Conservation (phyloP, 2,113 vertebrate genomes). For the Butorides virescens region DNA sequence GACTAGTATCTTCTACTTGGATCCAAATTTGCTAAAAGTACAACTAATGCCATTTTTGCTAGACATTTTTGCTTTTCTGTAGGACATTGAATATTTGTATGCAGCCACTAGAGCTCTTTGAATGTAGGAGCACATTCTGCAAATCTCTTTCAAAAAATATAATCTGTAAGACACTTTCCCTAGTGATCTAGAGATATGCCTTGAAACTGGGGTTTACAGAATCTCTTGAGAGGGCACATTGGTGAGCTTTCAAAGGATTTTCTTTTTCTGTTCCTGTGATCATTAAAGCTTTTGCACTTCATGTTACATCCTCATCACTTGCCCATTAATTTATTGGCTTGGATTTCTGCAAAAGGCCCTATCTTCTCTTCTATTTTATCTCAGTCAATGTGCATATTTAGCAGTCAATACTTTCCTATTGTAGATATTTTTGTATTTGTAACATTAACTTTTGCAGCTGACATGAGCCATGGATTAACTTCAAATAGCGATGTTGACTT, state of each 20-base stretch:
- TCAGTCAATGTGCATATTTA: not conserved
- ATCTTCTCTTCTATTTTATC: not conserved
- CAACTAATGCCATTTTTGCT: not conserved
- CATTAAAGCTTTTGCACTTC: not conserved
- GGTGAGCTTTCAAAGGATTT: not conserved
- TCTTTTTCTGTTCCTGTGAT: not conserved
- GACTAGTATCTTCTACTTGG: not conserved
- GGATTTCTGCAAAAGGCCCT: not conserved
- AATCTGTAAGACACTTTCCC: not conserved
- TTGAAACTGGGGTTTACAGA: not conserved
- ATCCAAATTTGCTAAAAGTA: not conserved
- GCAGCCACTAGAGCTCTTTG: not conserved
- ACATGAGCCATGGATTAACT: not conserved
- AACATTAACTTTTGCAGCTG: not conserved
- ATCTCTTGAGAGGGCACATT: not conserved
- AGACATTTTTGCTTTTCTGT: not conserved
- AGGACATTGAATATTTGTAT: not conserved
- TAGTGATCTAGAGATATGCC: not conserved
- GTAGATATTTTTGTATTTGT: not conserved
- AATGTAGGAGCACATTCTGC: not conserved
- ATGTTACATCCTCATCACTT: not conserved
- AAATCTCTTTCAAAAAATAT: not conserved
- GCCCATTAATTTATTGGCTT: not conserved
- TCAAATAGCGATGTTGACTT: not conserved
- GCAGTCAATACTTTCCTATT: not conserved